Evolutionary conservation across 2,113 vertebrate genomes (phyloP).

Genomic region (Tyrannus savana): DNA sequence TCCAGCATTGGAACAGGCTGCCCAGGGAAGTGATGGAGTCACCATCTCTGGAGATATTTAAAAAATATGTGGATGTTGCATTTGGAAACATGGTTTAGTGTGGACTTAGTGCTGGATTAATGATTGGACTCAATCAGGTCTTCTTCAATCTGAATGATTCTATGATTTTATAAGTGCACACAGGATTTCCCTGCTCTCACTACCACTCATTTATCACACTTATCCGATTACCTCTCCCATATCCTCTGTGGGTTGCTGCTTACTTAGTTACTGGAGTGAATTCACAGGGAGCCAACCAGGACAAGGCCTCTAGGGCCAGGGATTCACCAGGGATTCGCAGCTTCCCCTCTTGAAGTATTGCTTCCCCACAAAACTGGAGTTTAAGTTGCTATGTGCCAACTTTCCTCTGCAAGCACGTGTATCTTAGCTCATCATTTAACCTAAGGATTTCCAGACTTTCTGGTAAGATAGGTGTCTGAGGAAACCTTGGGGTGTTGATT

Average conservation of each 20-base stretch:
- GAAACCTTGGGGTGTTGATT: neutral
- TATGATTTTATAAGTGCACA: neutral
- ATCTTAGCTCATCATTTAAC: neutral
- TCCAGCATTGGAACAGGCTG: neutral
- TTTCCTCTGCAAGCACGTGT: neutral
- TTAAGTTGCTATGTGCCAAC: neutral
- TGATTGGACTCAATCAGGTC: neutral
- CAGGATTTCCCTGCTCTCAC: neutral
- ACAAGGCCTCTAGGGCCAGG: neutral
- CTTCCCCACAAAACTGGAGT: neutral
- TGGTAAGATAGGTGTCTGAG: neutral
- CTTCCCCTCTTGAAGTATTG: neutral
- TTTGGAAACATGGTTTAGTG: neutral
- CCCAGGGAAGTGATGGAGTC: neutral
- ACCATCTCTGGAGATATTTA: neutral
- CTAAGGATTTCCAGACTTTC: neutral
- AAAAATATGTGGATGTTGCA: neutral
- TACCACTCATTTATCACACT: neutral
- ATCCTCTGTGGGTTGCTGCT: neutral
- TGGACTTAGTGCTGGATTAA: neutral
- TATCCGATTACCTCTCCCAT: neutral
- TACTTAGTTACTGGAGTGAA: neutral
- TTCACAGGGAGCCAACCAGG: rapidly evolving
- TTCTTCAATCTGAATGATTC: neutral
- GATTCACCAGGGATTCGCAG: neutral